These are phyloP conservation scores for Epiblema foenella DNA, from an alignment of 2,888 invertebrate species.

Conservation along the genomic window DNA sequence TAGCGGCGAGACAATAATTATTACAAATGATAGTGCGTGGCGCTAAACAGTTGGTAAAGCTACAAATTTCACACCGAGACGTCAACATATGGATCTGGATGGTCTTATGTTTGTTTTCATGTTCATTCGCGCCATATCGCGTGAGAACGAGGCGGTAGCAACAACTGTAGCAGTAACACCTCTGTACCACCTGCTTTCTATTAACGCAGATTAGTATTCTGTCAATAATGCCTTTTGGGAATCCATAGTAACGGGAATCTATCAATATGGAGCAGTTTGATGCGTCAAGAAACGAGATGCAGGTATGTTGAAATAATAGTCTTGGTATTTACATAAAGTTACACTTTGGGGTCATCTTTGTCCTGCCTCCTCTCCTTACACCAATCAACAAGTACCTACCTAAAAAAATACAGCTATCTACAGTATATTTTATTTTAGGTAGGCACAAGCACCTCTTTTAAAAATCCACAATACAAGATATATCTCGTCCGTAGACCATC, in stretches of 20 bases:
- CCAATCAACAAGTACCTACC: neutral
- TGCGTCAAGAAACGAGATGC: conserved; percentile 7
- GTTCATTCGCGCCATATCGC: conserved; percentile 82
- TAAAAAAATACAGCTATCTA: too few relatives aligned
- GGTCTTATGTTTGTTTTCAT: conserved; percentile 80
- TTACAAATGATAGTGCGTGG: conserved; percentile 83
- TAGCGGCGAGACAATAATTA: conserved; percentile 83
- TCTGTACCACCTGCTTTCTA: conserved; percentile 67
- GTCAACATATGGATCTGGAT: conserved; percentile 85
- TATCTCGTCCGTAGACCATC: too few relatives aligned
- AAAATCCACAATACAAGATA: too few relatives aligned
- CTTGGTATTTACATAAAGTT: neutral
- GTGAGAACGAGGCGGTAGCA: conserved; percentile 78
- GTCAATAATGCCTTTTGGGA: conserved; percentile 59
- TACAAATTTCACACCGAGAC: conserved; percentile 84
- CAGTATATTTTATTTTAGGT: too few relatives aligned
- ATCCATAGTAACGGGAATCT: conserved; percentile 46
- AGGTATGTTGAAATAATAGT: neutral
- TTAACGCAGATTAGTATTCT: conserved; percentile 68
- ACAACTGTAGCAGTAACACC: conserved; percentile 77
- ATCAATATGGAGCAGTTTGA: conserved; percentile 50
- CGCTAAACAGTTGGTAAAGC: conserved; percentile 84
- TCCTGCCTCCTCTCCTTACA: neutral
- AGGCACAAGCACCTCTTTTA: too few relatives aligned
- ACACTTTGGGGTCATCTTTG: neutral